Evolutionary conservation across 2,797 vertebrate genomes (phyloP).

Genomic region (Ciconia nigra): DNA sequence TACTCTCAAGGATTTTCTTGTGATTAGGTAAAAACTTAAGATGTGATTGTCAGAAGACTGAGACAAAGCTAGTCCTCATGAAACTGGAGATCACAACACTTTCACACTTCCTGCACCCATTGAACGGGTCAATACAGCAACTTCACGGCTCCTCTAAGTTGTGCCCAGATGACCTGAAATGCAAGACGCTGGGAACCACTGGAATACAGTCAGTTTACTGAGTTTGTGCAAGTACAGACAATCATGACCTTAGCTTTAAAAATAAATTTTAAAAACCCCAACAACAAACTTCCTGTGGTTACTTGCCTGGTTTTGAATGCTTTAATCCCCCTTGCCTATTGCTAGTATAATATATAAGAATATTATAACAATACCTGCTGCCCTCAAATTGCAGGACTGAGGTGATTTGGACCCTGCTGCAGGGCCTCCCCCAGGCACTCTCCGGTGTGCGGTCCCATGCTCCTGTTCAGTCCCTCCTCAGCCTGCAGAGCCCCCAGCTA

Average conservation of each 20-base stretch:
- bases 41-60: background rate
- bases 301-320: background rate
- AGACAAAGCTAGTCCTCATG: background rate
- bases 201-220: background rate
- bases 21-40: background rate
- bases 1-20: background rate
- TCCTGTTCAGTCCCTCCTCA: background rate
- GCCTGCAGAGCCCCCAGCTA: background rate
- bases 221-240: background rate
- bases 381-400: background rate
- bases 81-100: background rate
- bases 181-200: background rate
- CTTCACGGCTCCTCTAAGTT: background rate
- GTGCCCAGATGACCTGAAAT: background rate
- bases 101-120: background rate
- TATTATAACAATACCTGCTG: background rate
- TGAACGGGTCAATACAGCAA: background rate
- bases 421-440: background rate
- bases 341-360: background rate
- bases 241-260: background rate
- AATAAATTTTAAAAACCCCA: background rate
- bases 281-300: background rate
- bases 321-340: background rate
- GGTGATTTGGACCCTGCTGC: background rate
- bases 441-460: fast-evolving